These are phyloP conservation scores for Montipora cactus DNA, from an alignment of 64 coral and sea anemone species.

Conservation along the genomic window DNA sequence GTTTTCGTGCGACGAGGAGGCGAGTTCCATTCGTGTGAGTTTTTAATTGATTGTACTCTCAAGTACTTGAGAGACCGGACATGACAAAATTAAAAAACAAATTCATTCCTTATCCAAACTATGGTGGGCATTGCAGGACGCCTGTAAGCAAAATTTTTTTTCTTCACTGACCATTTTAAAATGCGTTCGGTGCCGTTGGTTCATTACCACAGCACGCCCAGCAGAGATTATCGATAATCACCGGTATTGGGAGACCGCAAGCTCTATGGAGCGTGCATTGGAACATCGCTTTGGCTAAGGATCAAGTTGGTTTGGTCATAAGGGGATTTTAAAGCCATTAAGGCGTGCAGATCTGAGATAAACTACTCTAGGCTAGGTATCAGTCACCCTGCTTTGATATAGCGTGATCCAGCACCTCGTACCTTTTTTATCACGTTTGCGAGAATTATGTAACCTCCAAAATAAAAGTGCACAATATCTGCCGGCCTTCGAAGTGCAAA, in stretches of 20 bases:
- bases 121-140: background rate
- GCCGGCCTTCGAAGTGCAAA: no score
- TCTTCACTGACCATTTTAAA: background rate
- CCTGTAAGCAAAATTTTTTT: background rate
- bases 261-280: background rate
- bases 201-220: background rate
- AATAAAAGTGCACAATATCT: no score
- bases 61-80: conserved; percentile 10
- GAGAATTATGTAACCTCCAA: background rate
- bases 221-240: conserved; percentile 1
- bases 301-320: background rate
- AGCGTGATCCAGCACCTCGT: background rate
- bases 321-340: background rate
- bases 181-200: background rate
- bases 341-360: background rate
- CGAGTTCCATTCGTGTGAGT: background rate
- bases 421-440: background rate
- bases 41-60: conserved; percentile 22
- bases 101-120: background rate
- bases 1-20: background rate
- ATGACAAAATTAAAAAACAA: conserved; percentile 27
- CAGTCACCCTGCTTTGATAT: background rate
- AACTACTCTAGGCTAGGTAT: background rate
- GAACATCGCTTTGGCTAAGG: background rate
- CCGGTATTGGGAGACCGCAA: background rate